Base-by-base conservation (phyloP, 2,113 vertebrate species). In the Heptranchias perlo region DNA sequence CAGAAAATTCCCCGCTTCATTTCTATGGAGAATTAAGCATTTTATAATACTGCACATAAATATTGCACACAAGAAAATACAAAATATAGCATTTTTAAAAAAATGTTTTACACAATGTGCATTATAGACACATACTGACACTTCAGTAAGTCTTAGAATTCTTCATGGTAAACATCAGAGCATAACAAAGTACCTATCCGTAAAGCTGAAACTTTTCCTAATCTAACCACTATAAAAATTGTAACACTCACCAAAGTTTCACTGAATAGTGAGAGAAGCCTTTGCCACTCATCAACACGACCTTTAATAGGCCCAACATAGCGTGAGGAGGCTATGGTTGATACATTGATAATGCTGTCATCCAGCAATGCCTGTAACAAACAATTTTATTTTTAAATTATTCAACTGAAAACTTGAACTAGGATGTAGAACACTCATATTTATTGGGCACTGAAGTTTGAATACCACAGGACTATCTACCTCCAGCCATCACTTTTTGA, bases 291-390 rank as follows among this genome's bases (percentile, higher is more conserved):
- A 18, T 98, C 98, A 92, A 98, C 98, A 52, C 96, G 97, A 54
- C 93, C 0, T 96, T 98, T 98, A 96, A 99, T 97, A 49, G 98
- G 98, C 10, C 97, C 97, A 6, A 98, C 96, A 0, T 98, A 98
- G 67, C 97, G 97, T 61, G 98, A 99, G 0, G 98, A 98, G 47
- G 98, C 98, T 92, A 98, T 97, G 0, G 98, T 98, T 35, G 97
- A 97, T 64, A 98, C 96, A 67, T 98, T 98, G 96, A 98, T 98
- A 73, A 97, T 98, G 95, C 98, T 98, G 96, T 98, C 98, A 96
- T 98, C 98, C 82, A 99, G 97, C 96, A 98, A 97, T 23, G 98
- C 98, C 98, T 99, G 96, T 16, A 96, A 94, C 87, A 73, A 96
- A 67, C 82, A 86, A 69, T 7, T 91, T 84, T 96, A 94, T 64